These are phyloP conservation scores for Ornithoptera priamus DNA, from an alignment of 2,888 invertebrate genomes.

Conservation along the genomic window DNA sequence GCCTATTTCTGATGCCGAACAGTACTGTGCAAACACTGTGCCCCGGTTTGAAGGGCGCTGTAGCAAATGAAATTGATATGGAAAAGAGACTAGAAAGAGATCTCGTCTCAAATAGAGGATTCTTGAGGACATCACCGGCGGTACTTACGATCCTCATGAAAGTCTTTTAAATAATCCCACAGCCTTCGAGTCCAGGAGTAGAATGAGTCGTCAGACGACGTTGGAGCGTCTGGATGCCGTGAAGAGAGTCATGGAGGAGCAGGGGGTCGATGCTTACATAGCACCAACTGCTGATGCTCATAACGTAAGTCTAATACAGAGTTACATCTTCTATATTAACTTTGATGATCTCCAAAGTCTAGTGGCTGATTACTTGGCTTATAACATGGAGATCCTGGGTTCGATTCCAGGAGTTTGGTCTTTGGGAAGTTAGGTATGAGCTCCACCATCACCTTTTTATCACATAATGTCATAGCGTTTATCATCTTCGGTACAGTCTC, in stretches of 20 bases:
- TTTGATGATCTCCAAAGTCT: too few relatives aligned
- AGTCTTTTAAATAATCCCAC: slow-evolving; percentile 19
- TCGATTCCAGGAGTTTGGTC: too few relatives aligned
- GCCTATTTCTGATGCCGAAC: not conserved
- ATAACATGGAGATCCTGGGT: not conserved
- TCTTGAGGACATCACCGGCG: not conserved
- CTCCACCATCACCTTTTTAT: too few relatives aligned
- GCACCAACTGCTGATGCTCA: slow-evolving; percentile 92
- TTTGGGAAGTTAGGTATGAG: too few relatives aligned
- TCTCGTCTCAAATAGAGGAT: not conserved
- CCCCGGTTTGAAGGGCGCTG: not conserved
- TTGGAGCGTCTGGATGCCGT: slow-evolving; percentile 47
- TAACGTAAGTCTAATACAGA: slow-evolving; percentile 74
- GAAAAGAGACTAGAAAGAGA: not conserved
- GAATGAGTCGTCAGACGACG: slow-evolving; percentile 41
- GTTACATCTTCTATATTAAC: not conserved
- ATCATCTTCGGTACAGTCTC: too few relatives aligned
- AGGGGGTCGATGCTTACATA: slow-evolving; percentile 86
- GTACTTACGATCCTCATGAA: too few relatives aligned
- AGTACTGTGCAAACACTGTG: too few relatives aligned
- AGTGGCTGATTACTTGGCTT: not conserved
- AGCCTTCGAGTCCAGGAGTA: slow-evolving; percentile 38
- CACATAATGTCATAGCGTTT: too few relatives aligned
- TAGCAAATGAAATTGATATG: not conserved
- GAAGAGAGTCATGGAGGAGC: slow-evolving; percentile 41